Conservation (phyloP, 2,113 vertebrate species). For the Ammodytes dubius region DNA sequence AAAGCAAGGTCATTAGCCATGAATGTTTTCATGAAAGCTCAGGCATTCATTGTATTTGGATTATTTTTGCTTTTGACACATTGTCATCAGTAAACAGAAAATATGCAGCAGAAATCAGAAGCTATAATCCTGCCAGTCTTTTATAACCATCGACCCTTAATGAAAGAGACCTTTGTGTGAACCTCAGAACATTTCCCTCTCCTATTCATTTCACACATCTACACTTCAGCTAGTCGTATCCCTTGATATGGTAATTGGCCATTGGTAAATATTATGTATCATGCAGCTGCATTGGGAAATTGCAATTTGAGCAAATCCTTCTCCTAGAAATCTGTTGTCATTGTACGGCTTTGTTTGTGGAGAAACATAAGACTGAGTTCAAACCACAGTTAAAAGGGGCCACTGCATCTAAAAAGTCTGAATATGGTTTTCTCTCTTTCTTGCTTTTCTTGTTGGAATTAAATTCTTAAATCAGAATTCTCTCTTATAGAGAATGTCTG, state of each 20-base stretch:
- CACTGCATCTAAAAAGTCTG: conserved; percentile 12
- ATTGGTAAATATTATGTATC: conserved; percentile 73
- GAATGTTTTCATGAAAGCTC: conserved; percentile 44
- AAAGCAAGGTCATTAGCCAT: conserved; percentile 44
- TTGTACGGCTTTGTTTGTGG: conserved; percentile 17
- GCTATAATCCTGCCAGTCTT: conserved; percentile 57
- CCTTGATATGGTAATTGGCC: conserved; percentile 72
- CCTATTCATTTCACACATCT: conserved; percentile 54
- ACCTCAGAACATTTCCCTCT: conserved; percentile 61
- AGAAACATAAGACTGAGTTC: background rate
- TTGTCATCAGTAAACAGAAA: conserved; percentile 52
- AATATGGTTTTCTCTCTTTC: conserved; percentile 4
- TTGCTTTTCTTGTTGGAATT: conserved; percentile 1
- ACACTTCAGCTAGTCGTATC: conserved; percentile 52
- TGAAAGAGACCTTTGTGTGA: conserved; percentile 69
- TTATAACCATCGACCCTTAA: conserved; percentile 50
- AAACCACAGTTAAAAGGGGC: background rate
- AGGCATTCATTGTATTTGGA: conserved; percentile 40
- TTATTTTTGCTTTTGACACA: conserved; percentile 44
- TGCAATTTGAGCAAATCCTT: conserved; percentile 64
- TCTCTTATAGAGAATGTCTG: background rate
- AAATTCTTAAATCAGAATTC: conserved; percentile 5
- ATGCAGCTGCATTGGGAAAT: conserved; percentile 56
- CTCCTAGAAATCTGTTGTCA: conserved; percentile 57
- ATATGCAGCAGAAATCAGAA: conserved; percentile 53